Evolutionary conservation across 2,797 vertebrate genomes (phyloP).

Genomic region (Macropus fuliginosus): DNA sequence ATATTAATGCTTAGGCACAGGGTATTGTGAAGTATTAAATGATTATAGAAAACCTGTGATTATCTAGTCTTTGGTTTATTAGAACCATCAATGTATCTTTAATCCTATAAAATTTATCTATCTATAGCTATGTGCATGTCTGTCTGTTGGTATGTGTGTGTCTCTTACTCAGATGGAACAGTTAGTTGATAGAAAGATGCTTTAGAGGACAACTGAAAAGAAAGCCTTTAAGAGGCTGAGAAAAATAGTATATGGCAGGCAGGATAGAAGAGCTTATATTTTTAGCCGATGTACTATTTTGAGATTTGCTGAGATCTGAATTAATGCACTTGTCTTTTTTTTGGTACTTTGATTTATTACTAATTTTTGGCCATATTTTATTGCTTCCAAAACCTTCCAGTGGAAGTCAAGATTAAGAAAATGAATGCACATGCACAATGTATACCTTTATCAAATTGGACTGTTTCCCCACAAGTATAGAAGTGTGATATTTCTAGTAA

Average conservation of each 20-base stretch:
- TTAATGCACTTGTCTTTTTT: conserved; percentile 25
- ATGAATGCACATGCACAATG: neutral
- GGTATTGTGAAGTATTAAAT: conserved; percentile 61
- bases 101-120: neutral
- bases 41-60: conserved; percentile 45
- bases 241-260: neutral
- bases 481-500: neutral
- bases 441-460: neutral
- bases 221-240: neutral
- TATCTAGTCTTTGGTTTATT: conserved; percentile 56
- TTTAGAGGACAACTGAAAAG: neutral
- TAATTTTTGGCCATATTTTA: neutral
- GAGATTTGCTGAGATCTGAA: conserved; percentile 36
- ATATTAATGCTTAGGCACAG: conserved; percentile 55
- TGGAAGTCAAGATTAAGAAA: neutral
- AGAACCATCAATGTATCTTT: conserved; percentile 13
- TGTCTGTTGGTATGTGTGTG: neutral
- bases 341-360: neutral
- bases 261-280: neutral
- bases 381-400: neutral
- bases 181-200: conserved; percentile 10
- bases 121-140: neutral
- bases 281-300: conserved; percentile 47
- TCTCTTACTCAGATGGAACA: neutral
- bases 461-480: neutral